A percentile compares a stretch with the other conserved stretches of the same genome.
phyloP scores from a whole-genome alignment of 2,888 invertebrate species.

The Cheilosia grossa region DNA sequence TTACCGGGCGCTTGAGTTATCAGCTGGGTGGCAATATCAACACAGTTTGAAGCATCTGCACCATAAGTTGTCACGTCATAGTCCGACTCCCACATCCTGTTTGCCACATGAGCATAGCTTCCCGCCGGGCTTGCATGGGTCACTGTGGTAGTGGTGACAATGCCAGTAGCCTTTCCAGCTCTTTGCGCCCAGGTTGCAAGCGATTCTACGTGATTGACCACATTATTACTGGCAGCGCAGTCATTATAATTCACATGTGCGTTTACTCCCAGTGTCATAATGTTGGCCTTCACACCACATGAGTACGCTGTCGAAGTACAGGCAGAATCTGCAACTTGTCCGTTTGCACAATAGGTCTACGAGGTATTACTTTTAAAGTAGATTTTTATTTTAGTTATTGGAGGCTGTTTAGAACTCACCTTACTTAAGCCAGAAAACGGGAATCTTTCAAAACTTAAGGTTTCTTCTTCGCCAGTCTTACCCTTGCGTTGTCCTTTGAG shows the following conservation, averaged over 20 bases:
- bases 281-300: conserved; percentile 88
- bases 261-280: conserved; percentile 88
- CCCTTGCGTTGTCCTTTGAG: conserved; percentile 86
- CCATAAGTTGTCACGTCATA: conserved; percentile 83
- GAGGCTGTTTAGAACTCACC: conserved; percentile 81
- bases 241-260: conserved; percentile 86
- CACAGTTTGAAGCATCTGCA: conserved; percentile 82
- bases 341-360: conserved; percentile 86
- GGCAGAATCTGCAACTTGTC: conserved; percentile 90
- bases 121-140: conserved; percentile 92
- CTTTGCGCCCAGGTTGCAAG: conserved; percentile 88
- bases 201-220: conserved; percentile 86
- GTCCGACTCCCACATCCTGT: conserved; percentile 89
- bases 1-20: conserved; percentile 87
- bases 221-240: conserved; percentile 86
- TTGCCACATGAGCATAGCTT: conserved; percentile 86
- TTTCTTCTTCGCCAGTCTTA: conserved; percentile 85
- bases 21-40: conserved; percentile 90
- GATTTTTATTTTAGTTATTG: background rate
- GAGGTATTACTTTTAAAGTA: conserved; percentile 17
- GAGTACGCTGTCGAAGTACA: conserved; percentile 88
- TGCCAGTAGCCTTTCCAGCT: conserved; percentile 85
- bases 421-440: conserved; percentile 87
- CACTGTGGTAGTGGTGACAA: conserved; percentile 91
- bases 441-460: conserved; percentile 86